Evolutionary conservation across 2,797 vertebrate species (phyloP), one percentile per base, ranked within the genome.

Genomic region (Fistularia commersonii): DNA sequence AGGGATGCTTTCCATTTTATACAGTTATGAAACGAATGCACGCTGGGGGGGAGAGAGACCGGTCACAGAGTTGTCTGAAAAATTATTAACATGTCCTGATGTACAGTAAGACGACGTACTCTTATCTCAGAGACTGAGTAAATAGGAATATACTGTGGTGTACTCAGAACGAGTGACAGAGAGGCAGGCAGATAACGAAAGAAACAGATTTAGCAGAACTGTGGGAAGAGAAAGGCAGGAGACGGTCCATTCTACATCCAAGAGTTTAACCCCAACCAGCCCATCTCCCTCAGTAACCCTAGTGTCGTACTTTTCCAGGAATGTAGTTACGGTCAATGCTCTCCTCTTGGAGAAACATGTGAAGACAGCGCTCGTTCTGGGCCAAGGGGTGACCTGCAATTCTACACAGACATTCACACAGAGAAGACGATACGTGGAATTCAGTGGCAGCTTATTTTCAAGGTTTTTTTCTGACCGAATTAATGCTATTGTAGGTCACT

Each of bases 301-400:
- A 97, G 86, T 94, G 94, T 87, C 97, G 93, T 93, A 99, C 97
- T 94, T 99, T 99, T 90, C 97, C 96, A 12, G 97, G 96, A 89
- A 91, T 89, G 91, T 92, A 92, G 89, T 92, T 91, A 78, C 95
- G 94, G 90, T 99, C 97, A 58, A 98, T 98, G 85, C 90, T 87
- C 83, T 98, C 96, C 49, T 99, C 97, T 83, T 99, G 97, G 87
- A 99, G 91, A 84, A 99, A 99, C 96, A 99, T 99, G 82, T 99
- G 97, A 89, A 99, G 96, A 89, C 97, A 99, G 84, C 97, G 97
- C 89, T 99, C 97, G 0, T 99, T 99, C 91, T 99, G 97, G 88
- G 97, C 97, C 92, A 99, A 83, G 4, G 97, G 97, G 69, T 99
- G 97, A 86, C 97, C 97, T 62, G 97, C 97, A 88, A 99, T 98